Evolutionary conservation across 2,113 vertebrate species (phyloP).

Genomic region (Bostrychus sinensis): DNA sequence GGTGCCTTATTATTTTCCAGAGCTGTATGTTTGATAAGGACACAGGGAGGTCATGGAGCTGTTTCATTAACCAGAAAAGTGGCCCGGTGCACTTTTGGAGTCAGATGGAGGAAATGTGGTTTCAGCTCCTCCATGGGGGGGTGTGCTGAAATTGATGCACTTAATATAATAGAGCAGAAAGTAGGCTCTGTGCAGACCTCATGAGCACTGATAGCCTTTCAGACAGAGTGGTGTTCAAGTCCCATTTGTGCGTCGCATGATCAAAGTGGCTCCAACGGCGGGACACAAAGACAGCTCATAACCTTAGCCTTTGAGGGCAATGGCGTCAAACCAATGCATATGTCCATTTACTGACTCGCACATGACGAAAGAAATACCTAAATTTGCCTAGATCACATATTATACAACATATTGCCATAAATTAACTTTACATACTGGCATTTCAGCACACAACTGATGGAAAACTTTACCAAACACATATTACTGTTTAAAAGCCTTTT

Average conservation of each 20-base stretch:
- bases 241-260: conserved; percentile 15
- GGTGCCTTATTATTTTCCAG: background rate
- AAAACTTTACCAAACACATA: no score
- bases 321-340: background rate
- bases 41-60: conserved; percentile 20
- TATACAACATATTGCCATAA: no score
- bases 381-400: conserved; percentile 3
- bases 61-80: conserved; percentile 54
- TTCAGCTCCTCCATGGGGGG: conserved; percentile 3
- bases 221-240: conserved; percentile 24
- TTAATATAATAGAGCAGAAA: conserved; percentile 47
- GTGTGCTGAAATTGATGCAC: conserved; percentile 44
- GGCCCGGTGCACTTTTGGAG: conserved; percentile 9
- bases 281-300: background rate
- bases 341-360: background rate
- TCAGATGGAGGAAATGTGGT: background rate
- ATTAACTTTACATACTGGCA: no score
- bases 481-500: no score
- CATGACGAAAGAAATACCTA: no score
- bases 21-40: conserved; percentile 3
- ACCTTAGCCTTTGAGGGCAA: background rate
- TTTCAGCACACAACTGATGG: no score
- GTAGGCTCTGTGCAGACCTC: conserved; percentile 9
- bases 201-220: conserved; percentile 35
- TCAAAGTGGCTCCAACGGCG: conserved; percentile 14